Base-by-base conservation (phyloP, 2,888 invertebrate species). In the Nymphalis c-album region DNA sequence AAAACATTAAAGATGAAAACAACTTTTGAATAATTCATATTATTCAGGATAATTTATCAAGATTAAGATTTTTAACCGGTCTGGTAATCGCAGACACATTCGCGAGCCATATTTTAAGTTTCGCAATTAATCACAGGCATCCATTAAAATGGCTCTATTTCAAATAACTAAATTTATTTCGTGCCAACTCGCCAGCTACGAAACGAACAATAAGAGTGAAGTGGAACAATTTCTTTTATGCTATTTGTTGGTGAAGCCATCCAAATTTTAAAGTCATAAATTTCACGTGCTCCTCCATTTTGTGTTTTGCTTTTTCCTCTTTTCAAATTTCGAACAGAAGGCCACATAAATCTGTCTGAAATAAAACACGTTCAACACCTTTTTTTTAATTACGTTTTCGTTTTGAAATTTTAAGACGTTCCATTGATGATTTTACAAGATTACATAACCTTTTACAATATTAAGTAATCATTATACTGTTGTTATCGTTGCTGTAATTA, bases 221-320 rank as follows among this genome's bases (percentile, higher is more conserved):
- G 53, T 66, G 69, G 69, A 69, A 69, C 64, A 64, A 66, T 62
- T 58, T 61, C 63, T 71, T 65, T 67, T 72, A 22, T 64, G 57
- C 62, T 69, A 64, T 72, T 71, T 72, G 69, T 67, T 63, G 72
- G 67, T 58, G 71, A 35, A 68, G 71, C 72, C 60, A 72, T 72
- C 72, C 72, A 71, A 72, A 72, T 72, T 71, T 69, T 72, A 67
- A 68, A 71, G 71, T 71, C 72, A 71, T 72, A 72, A 72, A 72
- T 72, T 69, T 67, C 62, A 55, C 63, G 64, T 63, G 68, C 58
- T 68, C 18, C 63, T 71, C 69, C 70, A 70, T 72, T 68, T 70
- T 72, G 67, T 68, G 70, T 64, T 47, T 7, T 35, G 57, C 18
- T 67, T 67, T 67, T 64, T 62, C 13, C 51, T 51, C 50, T 55